Evolutionary conservation across 2,113 vertebrate genomes (phyloP), one percentile per base, ranked within the genome.

Genomic region (Eonycteris spelaea): DNA sequence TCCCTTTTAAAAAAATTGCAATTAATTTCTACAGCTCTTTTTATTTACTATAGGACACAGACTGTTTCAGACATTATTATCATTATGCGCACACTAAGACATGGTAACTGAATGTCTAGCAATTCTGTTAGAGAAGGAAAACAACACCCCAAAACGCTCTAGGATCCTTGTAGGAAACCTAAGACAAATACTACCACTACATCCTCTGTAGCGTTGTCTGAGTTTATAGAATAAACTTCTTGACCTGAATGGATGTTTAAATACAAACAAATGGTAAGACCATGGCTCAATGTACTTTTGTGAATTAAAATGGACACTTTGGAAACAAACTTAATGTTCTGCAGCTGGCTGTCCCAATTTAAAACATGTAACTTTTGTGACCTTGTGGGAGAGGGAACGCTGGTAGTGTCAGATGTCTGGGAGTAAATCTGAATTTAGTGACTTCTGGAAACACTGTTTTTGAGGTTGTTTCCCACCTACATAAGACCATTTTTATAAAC

Each of bases 391-490:
- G 77, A 94, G 75, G 92, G 97, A 61, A 59, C 93, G 70, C 97
- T 95, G 84, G 79, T 96, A 63, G 96, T 96, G 95, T 97, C 95
- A 97, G 97, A 95, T 98, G 98, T 97, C 98, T 98, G 96, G 92
- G 97, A 97, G 96, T 83, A 97, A 91, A 96, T 95, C 92, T 97
- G 97, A 99, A 98, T 97, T 97, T 92, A 1, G 85, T 98, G 98
- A 98, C 98, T 98, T 98, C 90, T 82, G 95, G 87, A 91, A 98
- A 95, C 92, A 74, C 8, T 91, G 77, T 85, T 95, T 98, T 98
- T 97, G 98, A 97, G 97, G 97, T 97, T 95, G 3, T 97, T 98
- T 97, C 95, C 98, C 98, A 98, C 98, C 98, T 98, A 98, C 98
- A 93, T 96, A 97, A 45, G 93, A 98, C 96, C 98, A 97, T 98